A percentile compares a stretch with the other conserved stretches of the same genome.
phyloP scores from a whole-genome alignment of 2,888 invertebrate genomes.

The Caenorhabditis becei region DNA sequence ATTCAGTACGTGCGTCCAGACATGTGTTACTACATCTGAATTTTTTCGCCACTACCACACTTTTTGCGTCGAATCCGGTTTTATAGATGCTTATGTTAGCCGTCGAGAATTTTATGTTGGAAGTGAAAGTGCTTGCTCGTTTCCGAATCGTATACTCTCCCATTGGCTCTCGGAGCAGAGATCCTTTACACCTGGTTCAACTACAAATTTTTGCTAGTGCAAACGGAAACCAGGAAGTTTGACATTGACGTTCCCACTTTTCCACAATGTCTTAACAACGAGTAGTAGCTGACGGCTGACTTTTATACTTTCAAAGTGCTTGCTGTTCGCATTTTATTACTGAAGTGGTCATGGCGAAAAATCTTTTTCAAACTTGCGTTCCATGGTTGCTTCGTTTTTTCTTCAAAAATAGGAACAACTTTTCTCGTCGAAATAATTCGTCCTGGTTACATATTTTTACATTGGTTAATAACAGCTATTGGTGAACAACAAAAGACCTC shows the following conservation, averaged over 20 bases:
- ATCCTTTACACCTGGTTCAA: slow-evolving; percentile 48
- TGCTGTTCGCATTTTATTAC: too few relatives aligned
- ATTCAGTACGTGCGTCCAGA: slow-evolving; percentile 55
- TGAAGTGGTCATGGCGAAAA: too few relatives aligned
- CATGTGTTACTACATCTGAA: slow-evolving; percentile 56
- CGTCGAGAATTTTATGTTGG: slow-evolving; percentile 49
- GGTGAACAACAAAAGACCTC: too few relatives aligned
- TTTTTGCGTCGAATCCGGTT: slow-evolving; percentile 32
- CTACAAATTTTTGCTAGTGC: slow-evolving; percentile 1
- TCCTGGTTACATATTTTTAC: too few relatives aligned
- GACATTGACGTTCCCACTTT: not conserved
- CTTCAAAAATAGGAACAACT: too few relatives aligned
- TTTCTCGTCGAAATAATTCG: too few relatives aligned
- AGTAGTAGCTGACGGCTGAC: too few relatives aligned
- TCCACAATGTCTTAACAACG: not conserved
- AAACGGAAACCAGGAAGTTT: slow-evolving; percentile 1
- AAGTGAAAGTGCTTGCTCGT: slow-evolving; percentile 49
- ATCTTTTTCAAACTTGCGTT: too few relatives aligned
- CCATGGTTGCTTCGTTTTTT: too few relatives aligned
- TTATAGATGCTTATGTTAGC: slow-evolving; percentile 40
- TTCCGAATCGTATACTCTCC: slow-evolving; percentile 46
- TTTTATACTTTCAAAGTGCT: not conserved
- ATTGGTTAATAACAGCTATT: too few relatives aligned
- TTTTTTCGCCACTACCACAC: slow-evolving; percentile 27
- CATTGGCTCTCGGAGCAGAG: slow-evolving; percentile 28